phyloP scores from a whole-genome alignment of 2,888 invertebrate genomes.

The Oscheius sp. region DNA sequence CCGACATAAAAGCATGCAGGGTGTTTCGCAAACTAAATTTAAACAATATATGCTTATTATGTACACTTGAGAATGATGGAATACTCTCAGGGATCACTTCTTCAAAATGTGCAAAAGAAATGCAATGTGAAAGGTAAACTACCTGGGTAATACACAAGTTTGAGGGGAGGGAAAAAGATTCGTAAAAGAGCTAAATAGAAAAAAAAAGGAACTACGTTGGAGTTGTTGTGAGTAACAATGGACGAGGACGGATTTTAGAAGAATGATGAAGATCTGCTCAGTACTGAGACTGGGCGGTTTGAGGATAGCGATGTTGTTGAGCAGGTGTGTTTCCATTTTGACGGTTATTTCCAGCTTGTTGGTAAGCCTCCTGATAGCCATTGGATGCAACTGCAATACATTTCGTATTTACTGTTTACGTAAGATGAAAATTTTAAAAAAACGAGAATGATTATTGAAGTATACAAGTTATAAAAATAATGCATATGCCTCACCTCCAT shows the following conservation, averaged over 20 bases:
- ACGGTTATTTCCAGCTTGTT: conserved; percentile 44
- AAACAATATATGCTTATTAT: conserved; percentile 26
- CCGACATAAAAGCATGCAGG: conserved; percentile 28
- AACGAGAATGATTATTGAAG: not conserved
- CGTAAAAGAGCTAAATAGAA: conserved; percentile 11
- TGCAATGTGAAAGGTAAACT: conserved; percentile 28
- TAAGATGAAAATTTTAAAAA: no score
- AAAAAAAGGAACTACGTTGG: conserved; percentile 16
- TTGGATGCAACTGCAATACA: conserved; percentile 26
- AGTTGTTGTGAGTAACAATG: conserved; percentile 37
- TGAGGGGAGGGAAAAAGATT: conserved; percentile 24
- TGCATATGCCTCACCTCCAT: conserved; percentile 37
- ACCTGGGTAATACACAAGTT: conserved; percentile 31
- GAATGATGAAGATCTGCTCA: conserved; percentile 42
- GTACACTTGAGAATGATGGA: conserved; percentile 21
- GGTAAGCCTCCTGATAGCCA: conserved; percentile 49
- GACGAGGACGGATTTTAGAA: conserved; percentile 46
- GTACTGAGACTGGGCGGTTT: conserved; percentile 56
- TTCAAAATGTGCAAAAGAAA: conserved; percentile 29
- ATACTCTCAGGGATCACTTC: not conserved
- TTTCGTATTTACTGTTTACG: not conserved
- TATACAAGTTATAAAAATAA: not conserved
- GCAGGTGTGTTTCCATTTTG: conserved; percentile 41
- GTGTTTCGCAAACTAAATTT: conserved; percentile 6
- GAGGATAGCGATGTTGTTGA: conserved; percentile 47